Evolutionary conservation across 1,140 invertebrate genomes (phyloP).

Genomic region (Formica exsecta): DNA sequence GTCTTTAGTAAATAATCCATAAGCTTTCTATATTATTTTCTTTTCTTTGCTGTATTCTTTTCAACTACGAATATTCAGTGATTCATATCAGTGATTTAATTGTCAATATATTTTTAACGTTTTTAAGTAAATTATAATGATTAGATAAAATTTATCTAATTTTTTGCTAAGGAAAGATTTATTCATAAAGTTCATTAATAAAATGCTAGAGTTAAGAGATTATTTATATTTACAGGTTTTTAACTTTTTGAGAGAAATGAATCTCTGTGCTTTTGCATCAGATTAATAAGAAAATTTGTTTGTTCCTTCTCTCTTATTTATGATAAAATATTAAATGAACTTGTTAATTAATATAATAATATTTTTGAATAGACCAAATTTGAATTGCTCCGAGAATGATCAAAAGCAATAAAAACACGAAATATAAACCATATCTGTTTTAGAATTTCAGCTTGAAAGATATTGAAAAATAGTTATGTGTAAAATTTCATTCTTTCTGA

Average conservation of each 20-base stretch:
- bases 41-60: background rate
- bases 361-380: too few species aligned
- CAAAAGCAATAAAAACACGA: too few species aligned
- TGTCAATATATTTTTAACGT: background rate
- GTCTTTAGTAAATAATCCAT: background rate
- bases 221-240: too few species aligned
- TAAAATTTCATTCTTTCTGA: background rate
- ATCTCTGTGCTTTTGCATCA: too few species aligned
- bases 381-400: too few species aligned
- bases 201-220: background rate
- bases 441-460: background rate
- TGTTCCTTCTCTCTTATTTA: too few species aligned
- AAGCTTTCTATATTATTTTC: background rate
- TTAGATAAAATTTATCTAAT: slow-evolving; percentile 1
- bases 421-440: too few species aligned
- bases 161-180: background rate
- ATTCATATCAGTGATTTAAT: too few species aligned
- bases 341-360: too few species aligned
- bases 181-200: background rate
- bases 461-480: background rate
- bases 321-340: too few species aligned
- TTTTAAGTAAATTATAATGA: background rate
- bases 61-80: background rate
- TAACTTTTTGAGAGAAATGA: too few species aligned
- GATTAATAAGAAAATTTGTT: too few species aligned